Base-by-base conservation (phyloP, 1,140 invertebrate genomes). In the Brachionus paranguensis region DNA sequence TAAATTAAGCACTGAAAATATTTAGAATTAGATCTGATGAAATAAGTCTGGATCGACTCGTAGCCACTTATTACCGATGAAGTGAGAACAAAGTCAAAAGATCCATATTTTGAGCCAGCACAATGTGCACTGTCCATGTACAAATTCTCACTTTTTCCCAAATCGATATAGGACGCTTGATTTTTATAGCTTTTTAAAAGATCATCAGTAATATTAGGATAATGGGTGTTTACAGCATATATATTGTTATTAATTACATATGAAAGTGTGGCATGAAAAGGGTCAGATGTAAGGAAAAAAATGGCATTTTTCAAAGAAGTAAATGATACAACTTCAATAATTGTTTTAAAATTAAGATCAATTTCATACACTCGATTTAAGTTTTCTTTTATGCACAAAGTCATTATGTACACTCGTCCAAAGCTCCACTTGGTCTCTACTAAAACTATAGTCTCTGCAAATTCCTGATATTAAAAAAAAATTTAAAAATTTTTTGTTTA, bases 361-460 rank as follows among this genome's bases (percentile, higher is more conserved):
- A 81, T 43, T 68, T 81, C 78, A 37, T 81, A 81, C 4, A 81
- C 60, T 43, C 43, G 55, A 43, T 27, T 37, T 43, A 33, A 27
- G 11, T 81, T 60, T 81, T 60, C 53, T 60, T 24, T 37, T 10
- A 5, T n/a, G 14, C 33, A 14, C 20, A 2, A 20, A 68, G 78
- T 81, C 53, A 81, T 33, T 64, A 81, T 27, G 17, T 81, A 81
- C 7, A 64, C 20, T 12, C 78, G 29, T 20, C 33, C 43, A 64
- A 81, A 81, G 11, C 11, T 29, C 78, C 78, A 81, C 60, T 81
- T 81, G 17, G 64, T 14, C 20, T 81, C 78, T n/a, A 81, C 33
- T 81, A 20, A 45, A 60, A 64, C n/a, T 5, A 81, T 27, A 20
- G 17, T 20, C 11, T 43, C 10, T 64, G 37, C 53, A 37, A 81